Percentiles rank a stretch among this genome's conserved stretches.
phyloP scores from a whole-genome alignment of 1,140 invertebrate genomes.

The Solen grandis region DNA sequence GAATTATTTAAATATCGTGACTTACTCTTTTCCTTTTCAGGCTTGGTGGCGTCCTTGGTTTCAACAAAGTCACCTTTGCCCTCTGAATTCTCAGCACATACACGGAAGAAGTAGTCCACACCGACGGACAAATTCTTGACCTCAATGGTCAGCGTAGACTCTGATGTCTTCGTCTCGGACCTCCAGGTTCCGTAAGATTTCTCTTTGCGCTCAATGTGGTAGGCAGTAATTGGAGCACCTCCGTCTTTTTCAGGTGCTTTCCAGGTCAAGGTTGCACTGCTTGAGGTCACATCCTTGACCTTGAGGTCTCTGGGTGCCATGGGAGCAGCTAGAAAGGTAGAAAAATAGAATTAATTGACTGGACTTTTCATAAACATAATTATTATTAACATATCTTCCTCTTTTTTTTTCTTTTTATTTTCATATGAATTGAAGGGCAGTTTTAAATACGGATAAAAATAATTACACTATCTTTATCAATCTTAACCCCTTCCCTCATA shows the following conservation, averaged over 20 bases:
- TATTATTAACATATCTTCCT: background rate
- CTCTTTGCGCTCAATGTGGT: slow-evolving; percentile 91
- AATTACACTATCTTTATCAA: background rate
- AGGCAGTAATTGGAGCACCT: slow-evolving; percentile 95
- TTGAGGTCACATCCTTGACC: slow-evolving; percentile 70
- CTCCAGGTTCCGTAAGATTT: slow-evolving; percentile 86
- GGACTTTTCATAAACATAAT: too few species aligned
- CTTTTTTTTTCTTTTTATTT: background rate
- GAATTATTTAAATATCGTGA: too few species aligned
- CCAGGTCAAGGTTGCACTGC: slow-evolving; percentile 84
- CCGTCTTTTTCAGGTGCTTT: slow-evolving; percentile 98
- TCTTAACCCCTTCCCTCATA: too few species aligned
- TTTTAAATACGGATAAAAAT: background rate
- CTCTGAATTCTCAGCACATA: slow-evolving; percentile 96
- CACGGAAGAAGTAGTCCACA: slow-evolving; percentile 96
- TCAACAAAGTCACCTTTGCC: slow-evolving; percentile 83
- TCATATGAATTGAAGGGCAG: background rate
- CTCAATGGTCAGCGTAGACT: slow-evolving; percentile 61
- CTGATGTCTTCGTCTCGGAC: slow-evolving; percentile 65
- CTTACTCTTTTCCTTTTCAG: slow-evolving; percentile 75
- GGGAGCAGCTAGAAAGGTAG: slow-evolving; percentile 65
- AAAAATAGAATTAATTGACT: slow-evolving; percentile 5
- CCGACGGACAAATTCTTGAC: slow-evolving; percentile 88
- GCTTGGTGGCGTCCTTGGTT: slow-evolving; percentile 70
- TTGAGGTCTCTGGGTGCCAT: slow-evolving; percentile 68